Evolutionary conservation across 2,113 vertebrate species (phyloP).

Genomic region (Pyxicephalus adspersus): DNA sequence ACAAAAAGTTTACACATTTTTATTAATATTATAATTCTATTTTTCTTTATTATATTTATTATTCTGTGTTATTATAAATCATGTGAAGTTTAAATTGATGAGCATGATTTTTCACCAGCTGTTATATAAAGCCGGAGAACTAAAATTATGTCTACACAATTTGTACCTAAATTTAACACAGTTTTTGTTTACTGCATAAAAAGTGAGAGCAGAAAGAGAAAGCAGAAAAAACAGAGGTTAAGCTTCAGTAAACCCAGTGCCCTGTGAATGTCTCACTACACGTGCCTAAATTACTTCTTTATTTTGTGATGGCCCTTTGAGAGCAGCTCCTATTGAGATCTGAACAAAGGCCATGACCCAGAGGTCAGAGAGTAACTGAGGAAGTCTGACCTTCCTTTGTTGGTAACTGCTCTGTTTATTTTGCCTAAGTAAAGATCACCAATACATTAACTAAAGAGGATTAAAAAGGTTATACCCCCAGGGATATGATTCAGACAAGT

Average conservation of each 20-base stretch:
- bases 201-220: too few species aligned
- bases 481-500: conserved; percentile 77
- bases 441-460: conserved; percentile 91
- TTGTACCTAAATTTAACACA: too few species aligned
- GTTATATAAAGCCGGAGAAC: too few species aligned
- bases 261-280: conserved; percentile 70
- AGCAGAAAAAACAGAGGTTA: conserved; percentile 14
- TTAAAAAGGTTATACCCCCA: conserved; percentile 84
- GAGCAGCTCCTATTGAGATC: conserved; percentile 82
- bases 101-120: too few species aligned
- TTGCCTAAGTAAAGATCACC: conserved; percentile 92
- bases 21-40: too few species aligned
- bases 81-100: too few species aligned
- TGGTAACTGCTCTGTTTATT: conserved; percentile 83
- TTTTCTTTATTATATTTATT: too few species aligned
- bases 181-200: too few species aligned
- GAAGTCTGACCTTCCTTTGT: conserved; percentile 82
- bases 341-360: conserved; percentile 87
- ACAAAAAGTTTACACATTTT: too few species aligned
- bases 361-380: conserved; percentile 85
- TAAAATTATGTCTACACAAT: too few species aligned
- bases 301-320: conserved; percentile 83
- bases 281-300: conserved; percentile 90
- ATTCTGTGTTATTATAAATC: too few species aligned
- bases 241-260: conserved; percentile 62